phyloP scores from a whole-genome alignment of 2,113 vertebrate genomes.

The Falco punctatus region DNA sequence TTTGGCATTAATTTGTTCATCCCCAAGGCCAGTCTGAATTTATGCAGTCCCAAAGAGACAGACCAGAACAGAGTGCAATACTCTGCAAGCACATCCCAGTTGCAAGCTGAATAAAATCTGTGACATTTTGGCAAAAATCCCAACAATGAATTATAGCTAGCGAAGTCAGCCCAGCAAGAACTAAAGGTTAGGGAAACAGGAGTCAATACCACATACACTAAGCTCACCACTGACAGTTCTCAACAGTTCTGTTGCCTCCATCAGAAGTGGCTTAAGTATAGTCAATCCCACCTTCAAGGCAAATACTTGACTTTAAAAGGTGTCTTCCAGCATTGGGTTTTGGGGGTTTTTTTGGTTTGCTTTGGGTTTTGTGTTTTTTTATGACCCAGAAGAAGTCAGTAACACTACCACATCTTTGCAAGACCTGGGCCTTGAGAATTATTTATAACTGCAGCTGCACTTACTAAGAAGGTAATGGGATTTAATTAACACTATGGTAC shows the following conservation, averaged over 20 bases:
- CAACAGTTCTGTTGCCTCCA: neutral
- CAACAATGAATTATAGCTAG: neutral
- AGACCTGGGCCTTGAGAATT: neutral
- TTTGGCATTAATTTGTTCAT: neutral
- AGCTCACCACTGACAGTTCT: neutral
- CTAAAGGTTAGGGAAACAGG: neutral
- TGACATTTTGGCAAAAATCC: neutral
- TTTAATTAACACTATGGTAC: slow-evolving; percentile 30
- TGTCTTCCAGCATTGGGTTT: neutral
- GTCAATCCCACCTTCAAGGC: neutral
- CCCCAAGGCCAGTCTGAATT: neutral
- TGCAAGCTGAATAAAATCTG: neutral
- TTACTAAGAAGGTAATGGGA: neutral
- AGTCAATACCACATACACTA: neutral
- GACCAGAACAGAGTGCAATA: neutral
- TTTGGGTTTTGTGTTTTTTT: neutral
- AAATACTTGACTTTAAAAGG: neutral
- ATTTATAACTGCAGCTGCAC: neutral
- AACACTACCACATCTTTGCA: neutral
- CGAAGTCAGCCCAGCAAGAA: neutral
- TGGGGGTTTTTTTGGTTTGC: neutral
- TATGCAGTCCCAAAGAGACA: neutral
- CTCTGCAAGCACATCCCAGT: neutral
- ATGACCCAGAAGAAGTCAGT: neutral
- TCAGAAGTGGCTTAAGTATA: neutral